Evolutionary conservation across 1,140 invertebrate species (phyloP), one percentile per base, ranked within the genome.

Genomic region (Drosophila fuyamai): DNA sequence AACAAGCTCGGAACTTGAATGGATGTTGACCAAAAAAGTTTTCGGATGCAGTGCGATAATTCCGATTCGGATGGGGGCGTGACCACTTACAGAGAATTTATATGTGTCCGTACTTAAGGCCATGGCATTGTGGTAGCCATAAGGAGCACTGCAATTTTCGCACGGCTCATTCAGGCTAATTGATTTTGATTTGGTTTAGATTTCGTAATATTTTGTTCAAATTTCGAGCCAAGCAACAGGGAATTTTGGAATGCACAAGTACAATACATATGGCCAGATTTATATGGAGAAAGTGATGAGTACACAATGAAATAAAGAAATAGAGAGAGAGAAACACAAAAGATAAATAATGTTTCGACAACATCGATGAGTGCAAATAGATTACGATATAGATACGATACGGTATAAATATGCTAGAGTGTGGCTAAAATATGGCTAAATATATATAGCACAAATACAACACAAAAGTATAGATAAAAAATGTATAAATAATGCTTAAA

Each of bases 51-150:
- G 1, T 63, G 23, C 58, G 43, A 47, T 66, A 9, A n/a, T 48
- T 50, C 8, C 29, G 27, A 50, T 14, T 12, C 29, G 27, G n/a
- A 16, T 35, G 51, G 54, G 55, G 55, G 48, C 36, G 16, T 74
- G 56, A 81, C 81, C 93, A 96, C 95, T 95, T 95, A 96, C 95
- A 90, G 95, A 94, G 93, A 96, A 96, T 84, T 92, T 91, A 79
- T 93, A 91, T 16, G 97, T 97, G 91, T 99, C 95, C 66, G 94
- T 95, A 88, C 96, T 97, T 43, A 99, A 94, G 53, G 94, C 94
- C 95, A 99, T 97, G 88, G 98, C 96, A 93, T 99, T 97, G 84
- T 95, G 95, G 93, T 96, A 99, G 72, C 98, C 98, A 92, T 99
- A 99, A 13, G 98, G 98, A 66, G 97, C 95, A 53, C 70, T 77